These are phyloP conservation scores for Crocodylus rhombifer DNA, from an alignment of 2,797 vertebrate species.

Conservation along the genomic window DNA sequence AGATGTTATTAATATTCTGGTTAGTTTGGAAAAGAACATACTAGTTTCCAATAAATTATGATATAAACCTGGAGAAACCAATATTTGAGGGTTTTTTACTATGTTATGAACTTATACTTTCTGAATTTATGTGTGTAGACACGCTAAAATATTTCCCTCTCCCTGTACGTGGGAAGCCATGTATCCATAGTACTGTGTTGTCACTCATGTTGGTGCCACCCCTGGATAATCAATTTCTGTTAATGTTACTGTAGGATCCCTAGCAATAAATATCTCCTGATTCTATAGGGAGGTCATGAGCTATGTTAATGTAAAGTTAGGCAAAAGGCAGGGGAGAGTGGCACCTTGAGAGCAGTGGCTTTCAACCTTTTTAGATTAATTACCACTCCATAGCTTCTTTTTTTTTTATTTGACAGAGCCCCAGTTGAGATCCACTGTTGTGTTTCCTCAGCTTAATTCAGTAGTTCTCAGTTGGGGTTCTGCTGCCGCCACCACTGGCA, in stretches of 20 bases:
- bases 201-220: background rate
- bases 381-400: too few species aligned
- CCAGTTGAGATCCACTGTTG: too few species aligned
- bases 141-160: background rate
- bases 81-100: background rate
- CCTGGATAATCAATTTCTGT: background rate
- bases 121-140: background rate
- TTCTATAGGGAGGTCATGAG: background rate
- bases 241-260: background rate
- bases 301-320: background rate
- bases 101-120: background rate
- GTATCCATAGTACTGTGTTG: background rate
- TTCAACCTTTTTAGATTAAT: too few species aligned
- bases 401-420: too few species aligned
- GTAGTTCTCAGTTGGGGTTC: too few species aligned
- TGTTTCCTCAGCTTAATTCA: too few species aligned
- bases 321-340: background rate
- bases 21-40: background rate
- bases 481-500: too few species aligned
- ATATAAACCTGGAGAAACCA: background rate
- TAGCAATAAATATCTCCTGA: background rate
- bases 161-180: background rate
- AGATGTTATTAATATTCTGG: background rate
- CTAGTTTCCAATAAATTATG: background rate
- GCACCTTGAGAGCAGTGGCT: background rate